Conservation (phyloP, 2,113 vertebrate species). For the Perognathus longimembris region DNA sequence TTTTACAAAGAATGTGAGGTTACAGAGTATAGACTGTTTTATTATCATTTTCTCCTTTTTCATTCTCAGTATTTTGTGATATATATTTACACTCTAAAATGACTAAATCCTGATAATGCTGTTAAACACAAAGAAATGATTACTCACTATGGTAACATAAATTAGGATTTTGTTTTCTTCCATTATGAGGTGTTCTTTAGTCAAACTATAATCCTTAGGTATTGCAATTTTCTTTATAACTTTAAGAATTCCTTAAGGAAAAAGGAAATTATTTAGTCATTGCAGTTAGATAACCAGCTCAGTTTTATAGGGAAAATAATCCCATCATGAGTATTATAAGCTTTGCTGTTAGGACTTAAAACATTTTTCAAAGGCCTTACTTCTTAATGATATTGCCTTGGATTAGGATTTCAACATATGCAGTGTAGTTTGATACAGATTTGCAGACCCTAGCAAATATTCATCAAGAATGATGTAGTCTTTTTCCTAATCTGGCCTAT, state of each 20-base stretch:
- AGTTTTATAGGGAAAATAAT: not conserved
- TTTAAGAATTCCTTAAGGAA: not conserved
- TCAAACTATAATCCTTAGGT: not conserved
- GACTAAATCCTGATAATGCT: not conserved
- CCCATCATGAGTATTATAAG: not conserved
- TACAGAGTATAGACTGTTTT: not conserved
- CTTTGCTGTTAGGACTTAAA: not conserved
- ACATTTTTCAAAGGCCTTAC: not conserved
- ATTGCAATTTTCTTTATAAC: not conserved
- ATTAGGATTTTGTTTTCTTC: not conserved
- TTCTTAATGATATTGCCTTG: not conserved
- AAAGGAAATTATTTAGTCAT: not conserved
- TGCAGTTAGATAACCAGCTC: not conserved
- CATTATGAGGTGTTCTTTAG: not conserved
- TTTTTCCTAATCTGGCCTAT: not conserved
- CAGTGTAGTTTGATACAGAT: not conserved
- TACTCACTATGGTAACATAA: conserved; percentile 6
- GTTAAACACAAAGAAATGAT: conserved; percentile 38
- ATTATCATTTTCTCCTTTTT: not conserved
- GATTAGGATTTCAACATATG: not conserved
- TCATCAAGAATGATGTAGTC: not conserved
- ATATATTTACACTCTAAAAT: not conserved
- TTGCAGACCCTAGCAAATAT: not conserved
- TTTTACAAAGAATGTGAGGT: not conserved
- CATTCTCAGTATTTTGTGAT: not conserved